These are phyloP conservation scores for Drosophila carrolli DNA, from an alignment of 1,140 invertebrate genomes.

Conservation along the genomic window DNA sequence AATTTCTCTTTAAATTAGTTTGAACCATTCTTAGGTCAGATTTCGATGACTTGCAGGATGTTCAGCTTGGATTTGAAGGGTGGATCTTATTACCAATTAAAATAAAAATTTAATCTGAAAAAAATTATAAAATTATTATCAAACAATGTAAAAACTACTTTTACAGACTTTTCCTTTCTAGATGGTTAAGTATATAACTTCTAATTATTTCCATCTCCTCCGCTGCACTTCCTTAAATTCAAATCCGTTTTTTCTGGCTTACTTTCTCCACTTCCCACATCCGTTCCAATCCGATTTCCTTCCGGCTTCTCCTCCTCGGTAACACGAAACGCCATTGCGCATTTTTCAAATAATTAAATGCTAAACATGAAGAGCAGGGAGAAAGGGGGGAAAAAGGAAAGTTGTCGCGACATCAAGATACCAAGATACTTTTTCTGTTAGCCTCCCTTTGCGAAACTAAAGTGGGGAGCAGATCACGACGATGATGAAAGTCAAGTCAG, in stretches of 20 bases:
- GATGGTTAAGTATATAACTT: neutral
- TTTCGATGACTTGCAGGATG: no score
- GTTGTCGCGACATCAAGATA: constrained; percentile 17
- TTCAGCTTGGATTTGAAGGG: no score
- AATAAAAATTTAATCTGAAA: no score
- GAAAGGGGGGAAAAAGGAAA: constrained; percentile 13
- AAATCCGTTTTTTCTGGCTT: neutral
- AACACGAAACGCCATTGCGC: constrained; percentile 34
- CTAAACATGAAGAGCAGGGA: constrained; percentile 7
- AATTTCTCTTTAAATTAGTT: no score
- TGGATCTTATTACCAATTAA: no score
- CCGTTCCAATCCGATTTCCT: constrained; percentile 6
- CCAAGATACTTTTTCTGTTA: constrained; percentile 8
- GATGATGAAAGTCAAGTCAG: constrained; percentile 65
- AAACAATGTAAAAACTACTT: neutral
- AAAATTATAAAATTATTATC: neutral
- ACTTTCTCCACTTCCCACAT: constrained; percentile 2
- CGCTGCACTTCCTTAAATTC: neutral
- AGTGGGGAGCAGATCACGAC: constrained; percentile 11
- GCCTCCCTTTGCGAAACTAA: constrained; percentile 7
- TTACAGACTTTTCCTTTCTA: neutral
- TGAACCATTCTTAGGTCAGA: no score
- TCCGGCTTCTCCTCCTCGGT: constrained; percentile 7
- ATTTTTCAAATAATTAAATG: constrained; percentile 66
- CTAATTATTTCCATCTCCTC: neutral